These are phyloP conservation scores for Eubasilissa regina DNA, from an alignment of 1,140 invertebrate species.

Conservation along the genomic window DNA sequence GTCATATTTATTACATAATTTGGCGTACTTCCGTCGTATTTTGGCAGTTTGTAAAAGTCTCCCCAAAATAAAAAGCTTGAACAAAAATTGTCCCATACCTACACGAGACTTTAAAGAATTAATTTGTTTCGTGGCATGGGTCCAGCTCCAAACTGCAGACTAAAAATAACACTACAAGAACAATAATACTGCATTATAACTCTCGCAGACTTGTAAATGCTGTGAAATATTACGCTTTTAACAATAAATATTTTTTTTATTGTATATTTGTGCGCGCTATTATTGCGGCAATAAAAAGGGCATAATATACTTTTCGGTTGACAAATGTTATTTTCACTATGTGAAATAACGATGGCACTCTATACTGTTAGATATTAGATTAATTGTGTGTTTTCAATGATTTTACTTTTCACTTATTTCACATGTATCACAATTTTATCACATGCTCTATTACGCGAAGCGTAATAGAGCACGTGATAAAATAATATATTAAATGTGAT, in stretches of 20 bases:
- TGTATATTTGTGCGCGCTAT: background rate
- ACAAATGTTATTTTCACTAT: no score
- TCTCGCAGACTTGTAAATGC: constrained; percentile 32
- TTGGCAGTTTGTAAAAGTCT: constrained; percentile 11
- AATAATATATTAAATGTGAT: no score
- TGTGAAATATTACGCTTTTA: constrained; percentile 32
- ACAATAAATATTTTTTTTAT: background rate
- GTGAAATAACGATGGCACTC: no score
- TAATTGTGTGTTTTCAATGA: no score
- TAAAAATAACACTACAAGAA: constrained; percentile 33
- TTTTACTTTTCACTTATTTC: no score
- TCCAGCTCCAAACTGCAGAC: constrained; percentile 42
- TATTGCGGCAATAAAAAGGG: no score
- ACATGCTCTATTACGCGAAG: no score
- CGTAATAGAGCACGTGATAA: no score
- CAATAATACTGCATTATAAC: constrained; percentile 39
- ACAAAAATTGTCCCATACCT: constrained; percentile 32
- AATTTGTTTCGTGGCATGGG: constrained; percentile 52
- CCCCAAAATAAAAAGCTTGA: constrained; percentile 25
- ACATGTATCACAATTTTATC: no score
- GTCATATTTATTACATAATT: background rate
- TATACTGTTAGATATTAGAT: no score
- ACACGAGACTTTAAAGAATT: constrained; percentile 52
- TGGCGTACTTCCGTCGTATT: constrained; percentile 12
- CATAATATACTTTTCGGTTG: no score